phyloP scores from a whole-genome alignment of 2,888 invertebrate genomes.

The Cephus pulcher region DNA sequence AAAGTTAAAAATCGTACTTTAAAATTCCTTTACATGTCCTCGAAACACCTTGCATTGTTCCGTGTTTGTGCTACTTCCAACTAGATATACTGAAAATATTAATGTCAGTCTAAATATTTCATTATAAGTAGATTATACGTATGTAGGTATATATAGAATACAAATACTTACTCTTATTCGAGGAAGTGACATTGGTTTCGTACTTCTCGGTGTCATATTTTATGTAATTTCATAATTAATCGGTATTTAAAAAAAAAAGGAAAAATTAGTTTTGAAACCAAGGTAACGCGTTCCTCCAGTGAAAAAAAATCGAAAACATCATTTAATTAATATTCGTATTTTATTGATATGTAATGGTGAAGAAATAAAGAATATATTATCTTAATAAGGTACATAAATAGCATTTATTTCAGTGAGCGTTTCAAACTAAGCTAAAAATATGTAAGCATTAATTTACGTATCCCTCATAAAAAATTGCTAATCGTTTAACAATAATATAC shows the following conservation, averaged over 20 bases:
- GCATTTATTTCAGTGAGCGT: slow-evolving; percentile 15
- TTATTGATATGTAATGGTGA: slow-evolving; percentile 33
- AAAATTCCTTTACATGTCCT: neutral
- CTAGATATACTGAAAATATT: neutral
- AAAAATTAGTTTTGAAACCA: slow-evolving; percentile 43
- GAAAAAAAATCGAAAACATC: slow-evolving; percentile 11
- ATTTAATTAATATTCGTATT: slow-evolving; percentile 13
- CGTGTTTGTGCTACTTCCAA: neutral
- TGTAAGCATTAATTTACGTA: neutral
- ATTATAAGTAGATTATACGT: neutral
- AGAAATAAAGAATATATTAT: slow-evolving; percentile 34
- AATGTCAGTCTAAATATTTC: neutral
- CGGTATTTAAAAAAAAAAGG: neutral
- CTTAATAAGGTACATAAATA: slow-evolving; percentile 28
- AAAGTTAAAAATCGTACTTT: neutral
- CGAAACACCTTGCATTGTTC: neutral
- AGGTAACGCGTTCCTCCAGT: slow-evolving; percentile 43
- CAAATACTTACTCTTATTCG: neutral
- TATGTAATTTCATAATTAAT: neutral
- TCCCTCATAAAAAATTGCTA: neutral
- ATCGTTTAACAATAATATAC: neutral
- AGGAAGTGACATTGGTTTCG: neutral
- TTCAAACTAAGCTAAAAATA: neutral
- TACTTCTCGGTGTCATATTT: neutral
- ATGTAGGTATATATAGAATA: neutral